These are phyloP conservation scores for Sinohyriopsis cumingii DNA, from an alignment of 2,888 invertebrate species.

Conservation along the genomic window DNA sequence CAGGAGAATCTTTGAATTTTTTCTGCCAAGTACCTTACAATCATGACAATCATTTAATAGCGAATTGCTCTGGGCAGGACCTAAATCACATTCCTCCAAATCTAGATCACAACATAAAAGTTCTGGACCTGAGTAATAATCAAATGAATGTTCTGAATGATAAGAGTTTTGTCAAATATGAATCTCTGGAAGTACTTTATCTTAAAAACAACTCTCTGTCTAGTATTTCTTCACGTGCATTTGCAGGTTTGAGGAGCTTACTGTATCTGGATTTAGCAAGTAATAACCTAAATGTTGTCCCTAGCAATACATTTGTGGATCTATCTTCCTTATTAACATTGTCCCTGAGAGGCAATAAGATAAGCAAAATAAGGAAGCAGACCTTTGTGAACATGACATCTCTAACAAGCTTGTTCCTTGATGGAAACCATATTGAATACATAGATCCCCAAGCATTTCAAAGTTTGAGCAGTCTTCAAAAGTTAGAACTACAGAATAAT, in stretches of 20 bases:
- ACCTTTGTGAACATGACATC: slow-evolving; percentile 42
- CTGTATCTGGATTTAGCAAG: slow-evolving; percentile 52
- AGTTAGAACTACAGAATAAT: slow-evolving; percentile 59
- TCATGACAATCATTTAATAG: slow-evolving; percentile 13
- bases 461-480: slow-evolving; percentile 46
- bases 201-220: slow-evolving; percentile 56
- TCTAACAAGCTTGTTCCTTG: slow-evolving; percentile 51
- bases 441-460: slow-evolving; percentile 49
- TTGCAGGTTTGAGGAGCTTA: slow-evolving; percentile 41
- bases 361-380: slow-evolving; percentile 39
- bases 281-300: slow-evolving; percentile 49
- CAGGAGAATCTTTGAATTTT: too few relatives aligned
- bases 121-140: slow-evolving; percentile 57
- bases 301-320: slow-evolving; percentile 47
- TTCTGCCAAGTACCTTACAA: too few relatives aligned
- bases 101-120: slow-evolving; percentile 51
- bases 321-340: slow-evolving; percentile 42
- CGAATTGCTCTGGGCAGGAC: slow-evolving; percentile 50
- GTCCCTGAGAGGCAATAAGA: slow-evolving; percentile 52
- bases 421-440: slow-evolving; percentile 54
- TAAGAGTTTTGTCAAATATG: slow-evolving; percentile 58
- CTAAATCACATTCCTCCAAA: slow-evolving; percentile 51
- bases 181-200: slow-evolving; percentile 46
- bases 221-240: slow-evolving; percentile 42
- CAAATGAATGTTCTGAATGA: slow-evolving; percentile 37